Conservation (phyloP, 2,797 vertebrate species). For the Harpagifer antarcticus region DNA sequence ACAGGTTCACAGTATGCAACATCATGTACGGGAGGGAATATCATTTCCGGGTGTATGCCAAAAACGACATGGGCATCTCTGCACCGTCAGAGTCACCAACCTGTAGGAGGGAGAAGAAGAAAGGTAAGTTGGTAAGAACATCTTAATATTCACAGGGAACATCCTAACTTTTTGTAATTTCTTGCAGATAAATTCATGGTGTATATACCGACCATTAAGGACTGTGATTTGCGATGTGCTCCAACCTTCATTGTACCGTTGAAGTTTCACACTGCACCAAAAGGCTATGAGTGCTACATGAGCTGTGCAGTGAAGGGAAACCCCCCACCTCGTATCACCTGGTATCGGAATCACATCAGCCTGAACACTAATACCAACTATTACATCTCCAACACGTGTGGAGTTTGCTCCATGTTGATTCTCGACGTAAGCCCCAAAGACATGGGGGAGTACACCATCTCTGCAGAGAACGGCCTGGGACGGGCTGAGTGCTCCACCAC, state of each 20-base stretch:
- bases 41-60: constrained; percentile 90
- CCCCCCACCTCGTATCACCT: constrained; percentile 87
- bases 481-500: constrained; percentile 83
- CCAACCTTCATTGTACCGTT: constrained; percentile 87
- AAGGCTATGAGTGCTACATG: constrained; percentile 89
- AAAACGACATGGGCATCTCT: constrained; percentile 88
- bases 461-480: constrained; percentile 86
- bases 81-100: constrained; percentile 87
- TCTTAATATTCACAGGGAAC: background rate
- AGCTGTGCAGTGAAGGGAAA: constrained; percentile 90
- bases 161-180: background rate
- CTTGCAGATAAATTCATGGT: constrained; percentile 80
- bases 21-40: constrained; percentile 88
- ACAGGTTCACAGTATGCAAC: constrained; percentile 87
- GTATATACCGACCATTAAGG: constrained; percentile 68
- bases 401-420: constrained; percentile 90
- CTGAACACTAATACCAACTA: constrained; percentile 84
- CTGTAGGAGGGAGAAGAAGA: constrained; percentile 84
- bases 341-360: constrained; percentile 87
- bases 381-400: constrained; percentile 86
- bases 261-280: constrained; percentile 87
- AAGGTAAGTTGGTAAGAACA: constrained; percentile 73
- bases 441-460: constrained; percentile 84
- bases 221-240: constrained; percentile 78
- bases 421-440: constrained; percentile 82